Evolutionary conservation across 2,797 vertebrate genomes (phyloP), one percentile per base, ranked within the genome.

Genomic region (Otus scops): DNA sequence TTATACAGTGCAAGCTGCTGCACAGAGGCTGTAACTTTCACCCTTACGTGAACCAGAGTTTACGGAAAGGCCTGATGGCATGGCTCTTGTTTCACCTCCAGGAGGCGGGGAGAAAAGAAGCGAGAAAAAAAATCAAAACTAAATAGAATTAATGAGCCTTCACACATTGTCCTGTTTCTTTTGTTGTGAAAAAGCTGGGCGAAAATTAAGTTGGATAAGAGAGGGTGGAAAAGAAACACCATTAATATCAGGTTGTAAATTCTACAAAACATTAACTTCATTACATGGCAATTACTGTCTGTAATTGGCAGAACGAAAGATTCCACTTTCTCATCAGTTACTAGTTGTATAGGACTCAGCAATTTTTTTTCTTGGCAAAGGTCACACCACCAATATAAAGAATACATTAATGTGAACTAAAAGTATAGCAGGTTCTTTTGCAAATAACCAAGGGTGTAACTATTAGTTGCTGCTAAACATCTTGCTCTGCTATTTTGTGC

Each of bases 261-360:
- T 98, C 98, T 97, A 98, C 97, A 97, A 98, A 98, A 98, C 98
- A 98, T 98, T 98, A 98, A 98, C 98, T 98, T 98, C 98, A 98
- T 98, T 98, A 98, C 98, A 98, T 97, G 98, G 97, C 97, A 97
- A 98, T 98, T 98, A 98, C 97, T 93, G 95, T 91, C 97, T 88
- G 86, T 96, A 96, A 98, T 97, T 97, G 97, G 98, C 96, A 92
- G 97, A 98, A 98, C 85, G 94, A 97, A 97, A 97, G 97, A 97
- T 97, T 93, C 96, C 84, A 94, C 98, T 98, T 97, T 98, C 97
- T 98, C 97, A 96, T 98, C 97, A 95, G 95, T 97, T 96, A 96
- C 94, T 81, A 69, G 90, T 93, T 96, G 94, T 94, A 94, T 85
- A 79, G 89, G 89, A 92, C 92, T 98, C 98, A 98, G 98, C 98